Base-by-base conservation (phyloP, 2,888 invertebrate species). In the Amorpha juglandis region DNA sequence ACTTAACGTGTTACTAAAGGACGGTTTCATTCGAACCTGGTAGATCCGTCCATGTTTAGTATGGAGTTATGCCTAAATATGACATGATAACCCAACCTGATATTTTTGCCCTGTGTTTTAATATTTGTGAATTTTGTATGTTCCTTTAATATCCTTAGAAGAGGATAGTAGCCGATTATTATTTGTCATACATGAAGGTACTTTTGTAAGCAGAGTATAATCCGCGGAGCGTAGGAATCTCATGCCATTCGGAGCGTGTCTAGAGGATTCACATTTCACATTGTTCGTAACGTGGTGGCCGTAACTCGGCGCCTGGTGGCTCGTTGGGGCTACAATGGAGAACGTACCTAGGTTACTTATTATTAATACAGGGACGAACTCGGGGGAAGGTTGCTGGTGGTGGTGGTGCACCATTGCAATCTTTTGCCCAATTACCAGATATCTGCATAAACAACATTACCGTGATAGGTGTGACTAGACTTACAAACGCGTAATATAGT, bases 161-260 rank as follows among this genome's bases (percentile, higher is more conserved):
- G 38, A 9, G 38, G 38, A 38, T 12, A 45, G 45, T 12, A 42
- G 42, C 42, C 7, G 42, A 27, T 3, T 27, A 7, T 42, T 45
- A 14, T 4, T 45, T 45, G 50, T 50, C 19, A 50, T 50, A 50
- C 19, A 50, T 45, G 14, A 45, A 14, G 45, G 50, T 38, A 9
- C 35, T 55, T 58, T 42, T 58, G 42, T 58, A 58, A 58, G 35
- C 62, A 45, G 38, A 35, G 47, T 50, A 67, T 35, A 65, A 58
- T 58, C 64, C 38, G 64, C 19, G 47, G 64, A 33, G 21, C 48
- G 33, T 47, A 58, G 14, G 55, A 65, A 67, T 58, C 63, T 33
- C 50, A 58, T 38, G 63, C 4, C 47, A 64, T 63, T 53, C 68
- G 65, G 71, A 71, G 66, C 70, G 70, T 69, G 51, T 64, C 69